Base-by-base conservation (phyloP, 2,113 vertebrate species). In the Struthio camelus region DNA sequence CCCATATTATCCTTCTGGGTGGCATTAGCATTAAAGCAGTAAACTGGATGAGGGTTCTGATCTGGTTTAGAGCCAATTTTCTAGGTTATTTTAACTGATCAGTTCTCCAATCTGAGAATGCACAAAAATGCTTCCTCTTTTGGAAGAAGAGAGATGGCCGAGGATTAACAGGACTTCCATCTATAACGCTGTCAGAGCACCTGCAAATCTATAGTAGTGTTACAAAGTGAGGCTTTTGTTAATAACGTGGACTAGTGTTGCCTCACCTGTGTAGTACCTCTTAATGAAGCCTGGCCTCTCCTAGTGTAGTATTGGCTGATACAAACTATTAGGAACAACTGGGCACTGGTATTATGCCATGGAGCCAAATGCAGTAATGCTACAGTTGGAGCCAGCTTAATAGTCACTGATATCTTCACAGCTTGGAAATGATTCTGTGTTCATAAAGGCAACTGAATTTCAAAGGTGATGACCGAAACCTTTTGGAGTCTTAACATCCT, bases 231-330 rank as follows among this genome's bases (percentile, higher is more conserved):
- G 13, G 38, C 79, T 82, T 23, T 10, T 14, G 24, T 4, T 30
- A 62, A 28, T 71, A 58, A 40, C 9, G 3, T 53, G 19, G 27
- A 23, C 28, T 70, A 40, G 48, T 3, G 5, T 14, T 64, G 40
- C 34, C 65, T 64, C 12, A 2, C 58, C 84, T 76, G 7, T 62
- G 6, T 59, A 44, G 36, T 22, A 17, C 11, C 6, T 18, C 24
- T 42, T 69, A 20, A 13, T 62, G 56, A 28, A 67, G 13, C 18
- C 8, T 48, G 38, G 8, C n/a, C 82, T 84, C 42, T 80, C 5
- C 0, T 25, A 14, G 51, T 15, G 16, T 14, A 8, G 6, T 42
- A 1, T 19, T n/a, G 54, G n/a, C 28, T 14, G 11, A 5, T 0
- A 0, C 34, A 59, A 58, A 46, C 12, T 7, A 10, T 46, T 23